These are phyloP conservation scores for Laterallus jamaicensis DNA, from an alignment of 2,113 vertebrate genomes.

Conservation along the genomic window DNA sequence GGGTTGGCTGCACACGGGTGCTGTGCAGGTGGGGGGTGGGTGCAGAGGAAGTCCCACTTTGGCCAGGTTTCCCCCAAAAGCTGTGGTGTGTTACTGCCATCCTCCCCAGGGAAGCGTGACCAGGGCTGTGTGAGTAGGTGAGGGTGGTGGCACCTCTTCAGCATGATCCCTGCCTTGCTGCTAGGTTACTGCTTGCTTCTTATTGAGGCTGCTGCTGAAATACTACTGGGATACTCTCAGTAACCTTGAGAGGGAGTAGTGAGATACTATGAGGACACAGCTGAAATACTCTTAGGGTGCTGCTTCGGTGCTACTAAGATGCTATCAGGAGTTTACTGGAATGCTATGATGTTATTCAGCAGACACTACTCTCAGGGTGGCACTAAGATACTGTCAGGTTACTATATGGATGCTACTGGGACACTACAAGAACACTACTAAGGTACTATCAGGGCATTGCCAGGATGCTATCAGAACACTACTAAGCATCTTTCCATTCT, in stretches of 20 bases:
- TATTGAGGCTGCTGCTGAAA: fast-evolving
- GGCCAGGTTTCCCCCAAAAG: neutral
- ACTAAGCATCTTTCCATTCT: neutral
- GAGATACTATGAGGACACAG: fast-evolving
- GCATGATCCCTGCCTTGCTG: neutral
- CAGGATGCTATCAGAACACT: neutral
- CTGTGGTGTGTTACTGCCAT: fast-evolving
- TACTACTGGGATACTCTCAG: neutral
- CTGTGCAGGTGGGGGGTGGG: no score
- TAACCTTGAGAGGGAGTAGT: neutral
- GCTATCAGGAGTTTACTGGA: neutral
- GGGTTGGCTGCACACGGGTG: no score
- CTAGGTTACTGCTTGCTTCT: neutral
- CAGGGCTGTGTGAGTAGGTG: fast-evolving
- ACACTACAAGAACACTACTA: fast-evolving
- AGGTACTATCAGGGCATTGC: neutral
- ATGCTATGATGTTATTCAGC: neutral
- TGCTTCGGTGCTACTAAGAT: neutral
- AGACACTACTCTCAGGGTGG: no score
- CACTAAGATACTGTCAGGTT: neutral
- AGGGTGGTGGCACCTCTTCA: fast-evolving
- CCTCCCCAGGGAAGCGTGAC: fast-evolving
- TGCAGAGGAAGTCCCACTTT: fast-evolving
- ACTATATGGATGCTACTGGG: neutral
- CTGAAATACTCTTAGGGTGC: neutral